Percentiles rank a stretch among this genome's conserved stretches.
phyloP scores from a whole-genome alignment of 2,113 vertebrate genomes.

The Megaceryle torquata region DNA sequence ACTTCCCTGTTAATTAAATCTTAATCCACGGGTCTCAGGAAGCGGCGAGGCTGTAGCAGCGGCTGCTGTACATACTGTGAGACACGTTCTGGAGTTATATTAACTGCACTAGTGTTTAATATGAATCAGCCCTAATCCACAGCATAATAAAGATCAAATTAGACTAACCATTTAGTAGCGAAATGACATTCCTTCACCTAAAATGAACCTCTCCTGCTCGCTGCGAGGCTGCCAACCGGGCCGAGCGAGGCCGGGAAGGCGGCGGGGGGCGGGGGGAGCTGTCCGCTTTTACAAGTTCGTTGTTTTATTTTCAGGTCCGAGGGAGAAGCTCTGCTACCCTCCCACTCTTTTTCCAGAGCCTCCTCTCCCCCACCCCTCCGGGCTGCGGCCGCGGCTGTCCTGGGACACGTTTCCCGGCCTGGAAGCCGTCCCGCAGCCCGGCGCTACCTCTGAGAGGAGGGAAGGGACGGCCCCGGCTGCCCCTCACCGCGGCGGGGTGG shows the following conservation, averaged over 20 bases:
- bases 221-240: neutral
- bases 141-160: slow-evolving; percentile 68
- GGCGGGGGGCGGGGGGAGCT: no score
- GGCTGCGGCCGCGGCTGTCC: neutral
- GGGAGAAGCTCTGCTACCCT: neutral
- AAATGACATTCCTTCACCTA: slow-evolving; percentile 64
- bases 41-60: neutral
- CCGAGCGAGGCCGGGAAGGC: neutral
- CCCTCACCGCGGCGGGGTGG: neutral
- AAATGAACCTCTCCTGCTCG: slow-evolving; percentile 18
- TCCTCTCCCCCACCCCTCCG: neutral
- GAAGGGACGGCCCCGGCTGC: neutral
- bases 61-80: slow-evolving; percentile 7
- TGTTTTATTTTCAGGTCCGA: neutral
- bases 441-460: neutral
- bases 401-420: neutral
- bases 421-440: neutral
- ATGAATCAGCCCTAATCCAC: slow-evolving; percentile 67
- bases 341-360: neutral
- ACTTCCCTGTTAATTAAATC: slow-evolving; percentile 66
- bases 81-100: slow-evolving; percentile 15
- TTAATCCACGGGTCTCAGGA: slow-evolving; percentile 34
- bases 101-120: slow-evolving; percentile 55
- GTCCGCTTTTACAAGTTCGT: neutral
- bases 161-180: slow-evolving; percentile 72